A percentile compares a stretch with the other conserved stretches of the same genome.
phyloP scores from a whole-genome alignment of 2,888 invertebrate species.

The Candidula unifasciata region DNA sequence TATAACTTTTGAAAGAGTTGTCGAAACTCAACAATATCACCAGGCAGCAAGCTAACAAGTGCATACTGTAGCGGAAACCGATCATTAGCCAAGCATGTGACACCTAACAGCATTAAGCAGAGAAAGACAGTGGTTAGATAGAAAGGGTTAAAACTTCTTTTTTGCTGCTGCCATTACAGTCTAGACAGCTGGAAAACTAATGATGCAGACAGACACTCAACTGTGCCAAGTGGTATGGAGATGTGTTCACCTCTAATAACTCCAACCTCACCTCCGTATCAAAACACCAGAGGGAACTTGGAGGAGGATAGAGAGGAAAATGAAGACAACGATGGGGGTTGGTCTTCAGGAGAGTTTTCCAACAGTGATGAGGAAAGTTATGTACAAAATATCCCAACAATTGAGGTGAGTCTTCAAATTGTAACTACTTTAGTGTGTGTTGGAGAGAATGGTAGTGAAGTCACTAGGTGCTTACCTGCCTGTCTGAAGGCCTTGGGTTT shows the following conservation, averaged over 20 bases:
- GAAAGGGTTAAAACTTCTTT: neutral
- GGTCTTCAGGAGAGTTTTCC: conserved; percentile 94
- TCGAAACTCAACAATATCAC: too few relatives aligned
- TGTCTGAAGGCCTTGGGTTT: too few relatives aligned
- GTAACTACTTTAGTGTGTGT: neutral
- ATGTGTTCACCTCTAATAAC: conserved; percentile 68
- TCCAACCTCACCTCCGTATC: conserved; percentile 46
- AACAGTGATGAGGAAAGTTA: conserved; percentile 67
- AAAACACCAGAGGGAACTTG: neutral
- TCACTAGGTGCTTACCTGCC: too few relatives aligned
- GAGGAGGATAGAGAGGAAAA: conserved; percentile 54
- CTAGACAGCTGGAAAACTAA: conserved; percentile 68
- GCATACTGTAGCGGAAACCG: too few relatives aligned
- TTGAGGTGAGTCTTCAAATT: conserved; percentile 50
- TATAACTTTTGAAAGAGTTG: too few relatives aligned
- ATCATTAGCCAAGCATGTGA: too few relatives aligned
- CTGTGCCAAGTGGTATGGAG: conserved; percentile 66
- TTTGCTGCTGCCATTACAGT: conserved; percentile 48
- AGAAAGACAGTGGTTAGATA: too few relatives aligned
- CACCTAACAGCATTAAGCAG: too few relatives aligned
- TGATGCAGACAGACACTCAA: conserved; percentile 62
- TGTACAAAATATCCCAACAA: conserved; percentile 56
- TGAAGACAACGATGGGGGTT: conserved; percentile 82
- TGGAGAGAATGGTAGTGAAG: too few relatives aligned
- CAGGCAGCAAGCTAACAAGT: too few relatives aligned